These are phyloP conservation scores for Stenichneumon culpator DNA, from an alignment of 2,888 invertebrate species.

Conservation along the genomic window DNA sequence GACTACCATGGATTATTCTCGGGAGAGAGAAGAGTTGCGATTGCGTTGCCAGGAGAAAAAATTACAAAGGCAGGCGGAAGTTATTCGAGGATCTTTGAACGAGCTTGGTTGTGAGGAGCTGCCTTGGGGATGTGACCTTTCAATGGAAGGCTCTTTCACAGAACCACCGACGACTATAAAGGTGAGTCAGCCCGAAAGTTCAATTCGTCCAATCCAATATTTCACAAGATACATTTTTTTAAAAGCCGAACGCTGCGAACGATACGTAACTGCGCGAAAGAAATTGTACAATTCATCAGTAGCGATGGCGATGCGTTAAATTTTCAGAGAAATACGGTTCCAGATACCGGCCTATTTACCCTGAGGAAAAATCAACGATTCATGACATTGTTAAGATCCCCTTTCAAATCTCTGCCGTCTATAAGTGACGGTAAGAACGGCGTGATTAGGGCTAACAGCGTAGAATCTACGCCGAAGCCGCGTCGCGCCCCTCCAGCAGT, in stretches of 20 bases:
- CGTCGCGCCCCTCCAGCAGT: constrained; percentile 79
- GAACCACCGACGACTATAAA: constrained; percentile 80
- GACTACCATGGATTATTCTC: constrained; percentile 81
- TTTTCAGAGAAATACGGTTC: constrained; percentile 82
- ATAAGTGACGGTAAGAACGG: constrained; percentile 82
- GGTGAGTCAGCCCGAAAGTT: constrained; percentile 71
- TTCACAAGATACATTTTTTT: not conserved
- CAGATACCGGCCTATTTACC: constrained; percentile 83
- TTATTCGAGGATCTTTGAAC: constrained; percentile 93
- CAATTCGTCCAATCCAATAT: not conserved
- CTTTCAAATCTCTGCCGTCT: constrained; percentile 83
- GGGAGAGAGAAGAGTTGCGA: constrained; percentile 90
- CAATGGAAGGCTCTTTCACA: constrained; percentile 83
- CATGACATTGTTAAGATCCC: constrained; percentile 81
- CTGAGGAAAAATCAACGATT: constrained; percentile 82
- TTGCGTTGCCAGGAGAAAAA: constrained; percentile 94
- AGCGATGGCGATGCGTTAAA: constrained; percentile 62
- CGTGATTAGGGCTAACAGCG: constrained; percentile 82
- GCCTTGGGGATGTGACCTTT: constrained; percentile 93
- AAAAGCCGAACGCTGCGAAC: not conserved
- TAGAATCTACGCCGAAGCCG: constrained; percentile 79
- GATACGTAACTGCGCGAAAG: not conserved
- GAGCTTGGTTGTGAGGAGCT: constrained; percentile 95
- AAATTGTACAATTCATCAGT: constrained; percentile 41
- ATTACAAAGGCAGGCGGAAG: constrained; percentile 92